These are phyloP conservation scores for Ceraclea dissimilis DNA, from an alignment of 2,888 invertebrate genomes.

Conservation along the genomic window DNA sequence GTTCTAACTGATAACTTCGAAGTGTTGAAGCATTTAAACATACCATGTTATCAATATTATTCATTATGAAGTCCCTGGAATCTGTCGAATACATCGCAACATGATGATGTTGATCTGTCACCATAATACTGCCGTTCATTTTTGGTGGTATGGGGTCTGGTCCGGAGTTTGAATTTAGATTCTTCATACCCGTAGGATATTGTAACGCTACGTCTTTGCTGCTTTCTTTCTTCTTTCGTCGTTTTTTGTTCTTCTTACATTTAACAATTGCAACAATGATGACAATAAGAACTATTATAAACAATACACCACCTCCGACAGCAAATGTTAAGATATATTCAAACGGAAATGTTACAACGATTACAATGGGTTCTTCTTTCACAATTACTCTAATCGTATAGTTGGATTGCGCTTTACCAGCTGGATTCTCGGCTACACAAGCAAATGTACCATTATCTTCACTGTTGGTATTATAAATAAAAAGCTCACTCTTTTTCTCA, in stretches of 20 bases:
- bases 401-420: constrained; percentile 71
- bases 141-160: constrained; percentile 48
- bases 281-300: constrained; percentile 57
- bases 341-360: constrained; percentile 60
- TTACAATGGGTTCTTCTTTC: constrained; percentile 63
- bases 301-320: constrained; percentile 56
- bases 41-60: constrained; percentile 38
- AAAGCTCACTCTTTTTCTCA: constrained; percentile 70
- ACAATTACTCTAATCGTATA: constrained; percentile 71
- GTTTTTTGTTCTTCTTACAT: constrained; percentile 44
- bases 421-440: constrained; percentile 79
- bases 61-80: constrained; percentile 36
- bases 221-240: constrained; percentile 50
- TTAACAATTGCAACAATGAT: constrained; percentile 57
- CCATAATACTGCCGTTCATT: constrained; percentile 45
- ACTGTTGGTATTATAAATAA: constrained; percentile 66
- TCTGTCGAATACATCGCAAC: constrained; percentile 47
- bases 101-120: constrained; percentile 50
- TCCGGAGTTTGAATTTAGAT: constrained; percentile 33
- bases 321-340: constrained; percentile 65
- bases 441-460: constrained; percentile 82
- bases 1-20: constrained; percentile 50
- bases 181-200: constrained; percentile 43
- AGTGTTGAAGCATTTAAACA: constrained; percentile 50
- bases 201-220: constrained; percentile 56